Conservation (phyloP, 2,797 vertebrate species). For the Acipenser transmontanus region DNA sequence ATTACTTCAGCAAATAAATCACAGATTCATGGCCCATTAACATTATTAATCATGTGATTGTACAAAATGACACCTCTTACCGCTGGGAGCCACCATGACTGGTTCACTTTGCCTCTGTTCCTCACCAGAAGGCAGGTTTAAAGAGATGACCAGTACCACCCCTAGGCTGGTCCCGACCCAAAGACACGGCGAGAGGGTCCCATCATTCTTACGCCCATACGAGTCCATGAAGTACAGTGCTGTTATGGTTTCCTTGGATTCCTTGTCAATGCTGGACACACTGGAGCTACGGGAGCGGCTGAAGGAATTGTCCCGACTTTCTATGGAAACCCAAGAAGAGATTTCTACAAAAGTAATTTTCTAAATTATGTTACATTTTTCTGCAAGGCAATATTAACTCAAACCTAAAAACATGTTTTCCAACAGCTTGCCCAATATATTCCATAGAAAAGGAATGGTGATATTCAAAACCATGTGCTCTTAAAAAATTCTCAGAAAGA, state of each 20-base stretch:
- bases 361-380: too few relatives aligned
- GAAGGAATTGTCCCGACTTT: constrained; percentile 91
- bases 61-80: constrained; percentile 54
- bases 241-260: constrained; percentile 89
- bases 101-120: constrained; percentile 82
- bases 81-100: constrained; percentile 75
- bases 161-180: constrained; percentile 95
- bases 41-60: too few relatives aligned
- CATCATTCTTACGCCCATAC: constrained; percentile 77
- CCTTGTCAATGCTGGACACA: constrained; percentile 93
- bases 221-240: constrained; percentile 88
- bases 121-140: constrained; percentile 77
- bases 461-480: too few relatives aligned
- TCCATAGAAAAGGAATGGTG: too few relatives aligned
- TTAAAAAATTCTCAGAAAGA: too few relatives aligned
- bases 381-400: too few relatives aligned
- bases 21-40: too few relatives aligned
- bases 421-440: too few relatives aligned
- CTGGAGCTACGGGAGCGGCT: constrained; percentile 95
- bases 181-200: constrained; percentile 73
- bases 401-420: too few relatives aligned
- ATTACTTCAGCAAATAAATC: too few relatives aligned
- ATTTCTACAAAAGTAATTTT: too few relatives aligned
- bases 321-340: constrained; percentile 41
- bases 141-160: constrained; percentile 78